Percentiles rank a stretch among this genome's conserved stretches.
These are phyloP conservation scores for Oenanthe melanoleuca DNA, from an alignment of 2,113 vertebrate genomes.

Conservation along the genomic window DNA sequence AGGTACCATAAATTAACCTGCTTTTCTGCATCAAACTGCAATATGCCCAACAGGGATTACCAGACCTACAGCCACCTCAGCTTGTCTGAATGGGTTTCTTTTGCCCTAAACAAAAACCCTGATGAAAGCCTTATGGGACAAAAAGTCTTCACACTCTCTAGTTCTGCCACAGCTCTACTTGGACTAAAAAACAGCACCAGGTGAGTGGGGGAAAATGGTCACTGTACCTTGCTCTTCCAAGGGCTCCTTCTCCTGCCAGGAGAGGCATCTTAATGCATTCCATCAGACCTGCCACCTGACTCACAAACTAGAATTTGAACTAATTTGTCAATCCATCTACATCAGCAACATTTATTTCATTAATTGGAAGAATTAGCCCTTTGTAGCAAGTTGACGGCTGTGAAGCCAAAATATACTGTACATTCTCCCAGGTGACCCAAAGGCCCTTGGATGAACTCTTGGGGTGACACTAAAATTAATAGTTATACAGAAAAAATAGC, in stretches of 20 bases:
- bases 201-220: constrained; percentile 1
- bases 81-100: background rate
- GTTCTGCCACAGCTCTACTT: background rate
- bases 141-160: background rate
- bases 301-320: constrained; percentile 59
- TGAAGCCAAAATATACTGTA: constrained; percentile 73
- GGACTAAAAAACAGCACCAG: background rate
- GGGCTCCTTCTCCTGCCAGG: background rate
- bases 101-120: background rate
- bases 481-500: constrained; percentile 73
- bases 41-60: background rate
- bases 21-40: background rate
- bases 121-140: background rate
- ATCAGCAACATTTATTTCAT: constrained; percentile 70
- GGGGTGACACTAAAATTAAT: constrained; percentile 78
- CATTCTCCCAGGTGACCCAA: constrained; percentile 73
- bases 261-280: constrained; percentile 5
- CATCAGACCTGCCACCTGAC: constrained; percentile 40
- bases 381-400: constrained; percentile 69
- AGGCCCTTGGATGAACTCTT: constrained; percentile 81
- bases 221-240: background rate
- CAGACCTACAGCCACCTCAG: background rate
- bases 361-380: constrained; percentile 82
- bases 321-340: constrained; percentile 72
- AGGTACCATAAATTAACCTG: background rate